Percentiles rank a stretch among this genome's conserved stretches.
These are phyloP conservation scores for Eulemur rufifrons DNA, from an alignment of 2,113 vertebrate genomes.

Conservation along the genomic window DNA sequence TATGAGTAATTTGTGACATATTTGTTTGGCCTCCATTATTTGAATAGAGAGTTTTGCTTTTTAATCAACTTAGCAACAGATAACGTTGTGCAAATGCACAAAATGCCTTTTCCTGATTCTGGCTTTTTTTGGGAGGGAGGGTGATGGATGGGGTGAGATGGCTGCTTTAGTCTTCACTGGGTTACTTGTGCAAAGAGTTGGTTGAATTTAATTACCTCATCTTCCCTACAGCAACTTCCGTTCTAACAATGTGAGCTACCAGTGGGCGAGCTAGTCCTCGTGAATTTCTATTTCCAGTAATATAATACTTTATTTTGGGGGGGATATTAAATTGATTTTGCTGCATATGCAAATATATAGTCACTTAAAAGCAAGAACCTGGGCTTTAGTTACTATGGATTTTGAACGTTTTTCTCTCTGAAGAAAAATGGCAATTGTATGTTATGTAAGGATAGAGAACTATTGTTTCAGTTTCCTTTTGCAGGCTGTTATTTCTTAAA, in stretches of 20 bases:
- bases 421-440: slow-evolving; percentile 56
- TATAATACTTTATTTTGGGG: background rate
- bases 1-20: background rate
- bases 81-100: background rate
- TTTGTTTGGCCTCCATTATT: background rate
- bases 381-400: slow-evolving; percentile 42
- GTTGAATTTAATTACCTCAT: slow-evolving; percentile 47
- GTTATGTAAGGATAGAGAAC: slow-evolving; percentile 59
- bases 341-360: background rate
- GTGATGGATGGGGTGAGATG: background rate
- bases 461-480: slow-evolving; percentile 64
- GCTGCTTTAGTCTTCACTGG: background rate
- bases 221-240: background rate
- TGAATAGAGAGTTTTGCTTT: slow-evolving; percentile 8
- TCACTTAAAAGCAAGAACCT: slow-evolving; percentile 51
- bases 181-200: background rate
- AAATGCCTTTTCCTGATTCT: background rate
- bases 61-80: background rate
- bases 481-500: slow-evolving; percentile 68
- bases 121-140: background rate
- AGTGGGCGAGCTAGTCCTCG: slow-evolving; percentile 24
- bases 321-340: slow-evolving; percentile 50
- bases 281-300: slow-evolving; percentile 12
- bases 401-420: slow-evolving; percentile 55
- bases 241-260: background rate